phyloP scores from a whole-genome alignment of 2,888 invertebrate species.

The Chalcosyrphus nemorum region DNA sequence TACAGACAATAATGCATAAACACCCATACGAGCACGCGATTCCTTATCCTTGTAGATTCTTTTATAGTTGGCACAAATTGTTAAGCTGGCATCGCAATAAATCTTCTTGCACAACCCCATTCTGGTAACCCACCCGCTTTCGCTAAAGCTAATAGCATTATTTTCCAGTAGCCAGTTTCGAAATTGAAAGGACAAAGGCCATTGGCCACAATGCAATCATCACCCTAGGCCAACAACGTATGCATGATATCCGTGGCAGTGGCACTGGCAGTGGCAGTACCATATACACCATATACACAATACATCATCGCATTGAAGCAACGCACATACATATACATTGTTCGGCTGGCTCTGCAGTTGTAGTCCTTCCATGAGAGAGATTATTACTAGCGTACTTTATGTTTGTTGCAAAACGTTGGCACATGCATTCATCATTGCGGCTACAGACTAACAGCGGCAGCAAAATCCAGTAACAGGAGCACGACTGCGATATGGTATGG shows the following conservation, averaged over 20 bases:
- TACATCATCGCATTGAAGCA: constrained; percentile 9
- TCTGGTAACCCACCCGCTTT: neutral
- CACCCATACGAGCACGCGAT: constrained; percentile 32
- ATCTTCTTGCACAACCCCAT: constrained; percentile 34
- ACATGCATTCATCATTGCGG: constrained; percentile 67
- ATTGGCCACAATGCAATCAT: constrained; percentile 68
- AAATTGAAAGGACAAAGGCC: constrained; percentile 70
- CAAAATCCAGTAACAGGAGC: constrained; percentile 2
- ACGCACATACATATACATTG: neutral
- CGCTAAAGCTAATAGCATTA: constrained; percentile 58
- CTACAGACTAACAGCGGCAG: constrained; percentile 27
- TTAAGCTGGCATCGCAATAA: constrained; percentile 51
- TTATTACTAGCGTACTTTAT: constrained; percentile 69
- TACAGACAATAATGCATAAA: constrained; percentile 7
- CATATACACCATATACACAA: neutral
- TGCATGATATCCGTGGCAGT: constrained; percentile 59
- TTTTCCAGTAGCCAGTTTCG: constrained; percentile 62
- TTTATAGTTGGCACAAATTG: constrained; percentile 46
- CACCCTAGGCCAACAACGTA: constrained; percentile 57
- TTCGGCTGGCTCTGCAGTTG: constrained; percentile 22
- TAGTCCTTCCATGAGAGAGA: constrained; percentile 56
- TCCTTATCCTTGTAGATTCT: constrained; percentile 57
- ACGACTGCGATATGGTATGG: constrained; percentile 22
- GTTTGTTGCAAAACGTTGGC: constrained; percentile 71
- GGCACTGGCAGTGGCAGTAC: constrained; percentile 7